Evolutionary conservation across 2,888 invertebrate species (phyloP), one percentile per base, ranked within the genome.

Genomic region (Mycalesis mineus): DNA sequence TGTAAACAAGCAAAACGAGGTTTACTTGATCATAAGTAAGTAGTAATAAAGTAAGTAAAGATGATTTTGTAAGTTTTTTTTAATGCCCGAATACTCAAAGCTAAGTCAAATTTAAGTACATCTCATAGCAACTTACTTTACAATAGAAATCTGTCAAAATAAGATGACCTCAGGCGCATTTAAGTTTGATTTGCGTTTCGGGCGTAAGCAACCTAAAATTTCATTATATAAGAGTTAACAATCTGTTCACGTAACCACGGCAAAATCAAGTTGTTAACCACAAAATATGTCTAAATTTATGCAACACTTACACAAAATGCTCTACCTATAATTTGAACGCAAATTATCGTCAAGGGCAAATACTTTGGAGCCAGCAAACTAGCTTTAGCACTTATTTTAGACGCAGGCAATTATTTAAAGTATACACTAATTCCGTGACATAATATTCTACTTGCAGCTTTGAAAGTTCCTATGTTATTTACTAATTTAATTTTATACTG

Each of bases 321-420:
- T 61, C 47, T 61, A n/a, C n/a, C n/a, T n/a, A 70, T 68, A 72
- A 79, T 78, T 80, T 82, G 82, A 82, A 62, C 59, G 62, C 55
- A 60, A 62, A 62, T 52, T 62, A 55, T 33, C 55, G 55, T 60
- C 62, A 62, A 62, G 62, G 62, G 59, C 52, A 57, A 59, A 62
- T 62, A 36, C 57, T 62, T 54, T 54, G 55, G 55, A 57, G 48
- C 54, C 51, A 47, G 59, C 52, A 37, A 57, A 40, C 55, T 48
- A 54, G 57, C 22, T 42, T 40, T 39, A 55, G 53, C 22, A 14
- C 47, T 47, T 55, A 62, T 59, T 62, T 57, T 45, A 39, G 48
- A 57, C 57, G 51, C 55, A 36, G 39, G 29, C 59, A 60, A 57
- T 62, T 55, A 55, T 48, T 55, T 51, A 51, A 55, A 58, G 22